Percentiles rank a stretch among this genome's conserved stretches.
These are phyloP conservation scores for Spodoptera frugiperda DNA, from an alignment of 1,140 invertebrate species.

Conservation along the genomic window DNA sequence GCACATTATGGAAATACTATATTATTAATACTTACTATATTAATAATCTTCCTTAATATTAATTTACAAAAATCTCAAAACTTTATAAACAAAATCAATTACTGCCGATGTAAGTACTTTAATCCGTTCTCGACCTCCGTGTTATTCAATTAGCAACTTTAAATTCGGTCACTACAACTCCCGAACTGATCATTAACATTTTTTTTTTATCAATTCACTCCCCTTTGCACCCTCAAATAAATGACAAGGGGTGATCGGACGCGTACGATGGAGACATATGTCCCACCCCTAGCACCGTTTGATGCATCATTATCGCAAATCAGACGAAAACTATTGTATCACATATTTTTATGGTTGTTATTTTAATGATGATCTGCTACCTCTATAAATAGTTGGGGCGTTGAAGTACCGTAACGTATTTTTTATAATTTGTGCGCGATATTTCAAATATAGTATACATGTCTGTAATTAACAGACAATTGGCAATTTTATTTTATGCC, in stretches of 20 bases:
- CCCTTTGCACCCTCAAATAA: slow-evolving; percentile 51
- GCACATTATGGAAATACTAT: no score
- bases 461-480: neutral
- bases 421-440: neutral
- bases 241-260: slow-evolving; percentile 66
- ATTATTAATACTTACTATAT: no score
- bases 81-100: no score
- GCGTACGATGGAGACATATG: slow-evolving; percentile 74
- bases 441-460: neutral
- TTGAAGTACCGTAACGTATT: neutral
- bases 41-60: no score
- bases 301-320: slow-evolving; percentile 70
- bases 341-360: slow-evolving; percentile 7
- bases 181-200: slow-evolving; percentile 32
- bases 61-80: no score
- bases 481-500: no score
- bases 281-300: slow-evolving; percentile 56
- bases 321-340: slow-evolving; percentile 57
- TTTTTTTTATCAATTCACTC: slow-evolving; percentile 47
- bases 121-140: no score
- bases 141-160: slow-evolving; percentile 5
- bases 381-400: neutral
- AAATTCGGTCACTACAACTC: slow-evolving; percentile 4
- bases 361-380: neutral
- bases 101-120: no score